A percentile compares a stretch with the other conserved stretches of the same genome.
These are phyloP conservation scores for Pogonophryne albipinna DNA, from an alignment of 2,797 vertebrate genomes.

Conservation along the genomic window DNA sequence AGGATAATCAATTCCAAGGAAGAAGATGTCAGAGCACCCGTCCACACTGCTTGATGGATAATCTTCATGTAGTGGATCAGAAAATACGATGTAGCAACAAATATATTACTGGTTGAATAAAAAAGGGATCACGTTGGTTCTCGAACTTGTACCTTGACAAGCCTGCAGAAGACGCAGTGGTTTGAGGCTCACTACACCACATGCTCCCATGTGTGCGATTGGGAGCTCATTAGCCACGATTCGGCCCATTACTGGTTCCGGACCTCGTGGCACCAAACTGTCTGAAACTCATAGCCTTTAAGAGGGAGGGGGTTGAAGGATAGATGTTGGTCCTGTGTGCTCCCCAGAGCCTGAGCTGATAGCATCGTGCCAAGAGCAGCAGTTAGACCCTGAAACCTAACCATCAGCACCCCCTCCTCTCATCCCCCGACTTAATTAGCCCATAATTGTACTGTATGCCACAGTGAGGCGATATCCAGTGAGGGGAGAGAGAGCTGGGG, in stretches of 20 bases:
- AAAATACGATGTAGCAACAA: background rate
- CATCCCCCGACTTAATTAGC: conserved; percentile 75
- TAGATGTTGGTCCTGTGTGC: conserved; percentile 52
- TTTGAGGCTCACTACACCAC: conserved; percentile 39
- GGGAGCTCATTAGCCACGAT: conserved; percentile 66
- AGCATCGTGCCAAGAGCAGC: conserved; percentile 72
- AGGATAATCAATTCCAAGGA: background rate
- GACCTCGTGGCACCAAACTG: conserved; percentile 79
- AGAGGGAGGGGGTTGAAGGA: conserved; percentile 36
- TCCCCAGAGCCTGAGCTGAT: conserved; percentile 73
- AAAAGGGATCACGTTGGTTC: too few relatives aligned
- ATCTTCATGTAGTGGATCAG: background rate
- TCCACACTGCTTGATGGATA: background rate
- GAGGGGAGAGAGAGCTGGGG: conserved; percentile 48
- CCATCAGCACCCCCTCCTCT: conserved; percentile 45
- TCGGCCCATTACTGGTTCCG: conserved; percentile 74
- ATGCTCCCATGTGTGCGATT: conserved; percentile 63
- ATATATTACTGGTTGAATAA: background rate
- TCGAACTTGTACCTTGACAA: background rate
- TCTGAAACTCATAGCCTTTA: conserved; percentile 69
- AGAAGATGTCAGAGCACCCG: background rate
- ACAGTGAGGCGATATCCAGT: conserved; percentile 62
- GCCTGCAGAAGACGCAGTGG: conserved; percentile 17
- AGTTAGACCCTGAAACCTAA: conserved; percentile 76
- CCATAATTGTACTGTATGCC: conserved; percentile 82